phyloP scores from a whole-genome alignment of 35 echinoderm and acorn worm genomes.

The Diadema setosum region DNA sequence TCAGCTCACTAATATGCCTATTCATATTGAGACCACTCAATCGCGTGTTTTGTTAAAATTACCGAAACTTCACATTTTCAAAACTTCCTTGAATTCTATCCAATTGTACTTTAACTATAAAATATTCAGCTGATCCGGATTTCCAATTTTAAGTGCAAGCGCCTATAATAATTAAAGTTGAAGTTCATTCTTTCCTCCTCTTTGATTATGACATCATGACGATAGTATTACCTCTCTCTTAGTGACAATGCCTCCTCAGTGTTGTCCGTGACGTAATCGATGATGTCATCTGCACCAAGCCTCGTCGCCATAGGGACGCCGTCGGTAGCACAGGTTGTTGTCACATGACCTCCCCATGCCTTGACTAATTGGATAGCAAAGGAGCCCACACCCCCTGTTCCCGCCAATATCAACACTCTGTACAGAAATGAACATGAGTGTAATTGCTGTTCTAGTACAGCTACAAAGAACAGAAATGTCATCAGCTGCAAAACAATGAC shows the following conservation, averaged over 20 bases:
- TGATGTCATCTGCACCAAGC: constrained; percentile 77
- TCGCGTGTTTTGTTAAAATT: too few species aligned
- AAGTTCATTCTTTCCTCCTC: background rate
- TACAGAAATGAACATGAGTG: too few species aligned
- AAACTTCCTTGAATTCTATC: background rate
- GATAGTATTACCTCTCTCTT: background rate
- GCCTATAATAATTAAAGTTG: background rate
- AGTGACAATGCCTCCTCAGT: constrained; percentile 35
- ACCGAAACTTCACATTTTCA: background rate
- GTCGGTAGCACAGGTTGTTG: constrained; percentile 64
- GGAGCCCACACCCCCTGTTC: constrained; percentile 77
- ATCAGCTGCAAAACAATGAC: too few species aligned
- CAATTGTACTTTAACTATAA: background rate
- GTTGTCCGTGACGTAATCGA: constrained; percentile 62
- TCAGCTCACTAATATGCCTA: too few species aligned
- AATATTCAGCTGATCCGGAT: background rate
- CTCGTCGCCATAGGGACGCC: constrained; percentile 53
- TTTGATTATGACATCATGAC: background rate
- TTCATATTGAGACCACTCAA: too few species aligned
- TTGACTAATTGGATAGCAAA: constrained; percentile 90
- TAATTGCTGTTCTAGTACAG: too few species aligned
- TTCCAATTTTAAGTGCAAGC: background rate
- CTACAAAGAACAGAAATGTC: too few species aligned
- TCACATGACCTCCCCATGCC: constrained; percentile 96
- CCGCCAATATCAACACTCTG: constrained; percentile 70